phyloP scores from a whole-genome alignment of 2,888 invertebrate genomes.

The Calameuta filiformis region DNA sequence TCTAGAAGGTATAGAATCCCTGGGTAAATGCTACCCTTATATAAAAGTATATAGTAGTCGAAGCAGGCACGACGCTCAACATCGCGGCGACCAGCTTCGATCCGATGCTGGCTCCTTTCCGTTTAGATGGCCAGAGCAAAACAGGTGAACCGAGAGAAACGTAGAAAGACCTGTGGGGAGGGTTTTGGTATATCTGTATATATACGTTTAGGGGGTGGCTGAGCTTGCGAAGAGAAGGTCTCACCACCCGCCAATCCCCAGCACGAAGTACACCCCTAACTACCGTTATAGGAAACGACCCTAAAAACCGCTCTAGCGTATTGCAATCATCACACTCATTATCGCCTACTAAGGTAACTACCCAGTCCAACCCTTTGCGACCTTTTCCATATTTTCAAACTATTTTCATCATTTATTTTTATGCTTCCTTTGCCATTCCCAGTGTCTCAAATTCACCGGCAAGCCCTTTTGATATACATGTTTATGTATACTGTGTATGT shows the following conservation, averaged over 20 bases:
- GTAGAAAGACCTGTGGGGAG: not conserved
- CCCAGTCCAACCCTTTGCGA: not conserved
- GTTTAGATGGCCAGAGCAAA: conserved; percentile 6
- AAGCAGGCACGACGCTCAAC: not conserved
- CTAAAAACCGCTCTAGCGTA: conserved; percentile 11
- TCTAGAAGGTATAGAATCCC: not conserved
- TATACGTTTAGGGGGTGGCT: conserved; percentile 9
- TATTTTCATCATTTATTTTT: not conserved
- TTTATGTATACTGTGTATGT: not conserved
- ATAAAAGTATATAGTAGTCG: not conserved
- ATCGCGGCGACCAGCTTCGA: not conserved
- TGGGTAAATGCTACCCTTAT: not conserved
- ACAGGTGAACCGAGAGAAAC: conserved; percentile 15
- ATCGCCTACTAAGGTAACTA: not conserved
- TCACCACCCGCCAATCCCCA: not conserved
- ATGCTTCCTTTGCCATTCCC: not conserved
- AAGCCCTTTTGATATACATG: not conserved
- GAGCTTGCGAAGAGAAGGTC: conserved; percentile 11
- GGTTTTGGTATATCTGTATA: not conserved
- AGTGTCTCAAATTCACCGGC: not conserved
- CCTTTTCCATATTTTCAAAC: not conserved
- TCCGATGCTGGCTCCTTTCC: not conserved
- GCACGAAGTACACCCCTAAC: not conserved
- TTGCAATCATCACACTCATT: conserved; percentile 19
- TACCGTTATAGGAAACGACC: not conserved